Evolutionary conservation across 2,113 vertebrate genomes (phyloP).

Genomic region (Castor canadensis): DNA sequence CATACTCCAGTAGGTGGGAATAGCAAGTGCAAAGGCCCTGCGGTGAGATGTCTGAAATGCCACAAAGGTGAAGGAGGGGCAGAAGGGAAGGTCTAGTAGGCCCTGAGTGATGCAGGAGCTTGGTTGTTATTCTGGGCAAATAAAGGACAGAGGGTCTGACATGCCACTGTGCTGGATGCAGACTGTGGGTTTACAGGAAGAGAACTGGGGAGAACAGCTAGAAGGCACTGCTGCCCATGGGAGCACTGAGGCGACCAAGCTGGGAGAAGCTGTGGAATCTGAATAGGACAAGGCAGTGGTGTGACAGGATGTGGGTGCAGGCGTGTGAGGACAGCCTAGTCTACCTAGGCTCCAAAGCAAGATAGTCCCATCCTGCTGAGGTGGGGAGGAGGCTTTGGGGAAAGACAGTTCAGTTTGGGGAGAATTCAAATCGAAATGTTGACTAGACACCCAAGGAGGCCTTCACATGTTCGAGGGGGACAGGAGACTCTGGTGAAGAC

Average conservation of each 20-base stretch:
- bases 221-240: not conserved
- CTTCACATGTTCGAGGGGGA: rapidly evolving
- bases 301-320: too few species aligned
- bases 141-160: too few species aligned
- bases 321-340: not conserved
- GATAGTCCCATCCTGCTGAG: too few species aligned
- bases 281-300: too few species aligned
- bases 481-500: too few species aligned
- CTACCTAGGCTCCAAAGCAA: not conserved
- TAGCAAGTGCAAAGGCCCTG: not conserved
- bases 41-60: too few species aligned
- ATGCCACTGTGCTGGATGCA: too few species aligned
- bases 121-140: too few species aligned
- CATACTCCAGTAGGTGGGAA: not conserved
- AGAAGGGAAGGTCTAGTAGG: not conserved
- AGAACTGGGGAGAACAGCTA: not conserved
- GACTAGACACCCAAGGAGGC: not conserved
- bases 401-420: not conserved
- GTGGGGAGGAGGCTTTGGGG: too few species aligned
- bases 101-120: not conserved
- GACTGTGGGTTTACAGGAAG: not conserved
- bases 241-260: not conserved
- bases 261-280: not conserved
- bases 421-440: not conserved
- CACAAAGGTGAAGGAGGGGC: not conserved